These are phyloP conservation scores for Dicrurus megarhynchus DNA, from an alignment of 2,113 vertebrate species.

Conservation along the genomic window DNA sequence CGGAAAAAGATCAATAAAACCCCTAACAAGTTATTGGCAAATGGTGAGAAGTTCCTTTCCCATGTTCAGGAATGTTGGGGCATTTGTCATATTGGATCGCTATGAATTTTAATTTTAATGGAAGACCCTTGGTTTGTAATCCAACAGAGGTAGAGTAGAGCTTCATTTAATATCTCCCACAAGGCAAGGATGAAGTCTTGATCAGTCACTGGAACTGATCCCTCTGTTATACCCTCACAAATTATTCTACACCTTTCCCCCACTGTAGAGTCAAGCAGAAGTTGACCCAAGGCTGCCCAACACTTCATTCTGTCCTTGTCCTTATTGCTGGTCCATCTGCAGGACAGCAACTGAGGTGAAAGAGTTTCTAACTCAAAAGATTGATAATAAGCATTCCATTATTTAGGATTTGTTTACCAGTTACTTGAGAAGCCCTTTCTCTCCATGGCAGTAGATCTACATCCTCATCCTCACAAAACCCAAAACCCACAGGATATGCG, in stretches of 20 bases:
- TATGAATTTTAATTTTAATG: neutral
- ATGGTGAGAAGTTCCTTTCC: neutral
- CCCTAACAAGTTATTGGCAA: neutral
- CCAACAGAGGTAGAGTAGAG: neutral
- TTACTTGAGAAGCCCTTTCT: neutral
- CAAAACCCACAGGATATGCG: neutral
- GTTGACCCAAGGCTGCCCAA: neutral
- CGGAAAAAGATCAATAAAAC: neutral
- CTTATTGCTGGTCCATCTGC: neutral
- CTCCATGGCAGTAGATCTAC: neutral
- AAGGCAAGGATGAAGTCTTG: neutral
- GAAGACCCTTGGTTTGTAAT: neutral
- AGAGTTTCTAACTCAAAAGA: neutral
- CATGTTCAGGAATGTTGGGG: fast-evolving
- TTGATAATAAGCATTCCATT: fast-evolving
- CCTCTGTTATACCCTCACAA: fast-evolving
- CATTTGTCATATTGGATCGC: neutral
- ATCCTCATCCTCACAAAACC: neutral
- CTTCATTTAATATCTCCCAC: neutral
- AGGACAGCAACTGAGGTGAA: neutral
- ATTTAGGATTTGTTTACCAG: neutral
- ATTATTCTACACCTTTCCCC: fast-evolving
- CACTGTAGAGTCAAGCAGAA: neutral
- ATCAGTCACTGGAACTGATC: neutral
- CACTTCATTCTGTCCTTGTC: neutral